phyloP scores from a whole-genome alignment of 2,797 vertebrate genomes.

The Masticophis lateralis region DNA sequence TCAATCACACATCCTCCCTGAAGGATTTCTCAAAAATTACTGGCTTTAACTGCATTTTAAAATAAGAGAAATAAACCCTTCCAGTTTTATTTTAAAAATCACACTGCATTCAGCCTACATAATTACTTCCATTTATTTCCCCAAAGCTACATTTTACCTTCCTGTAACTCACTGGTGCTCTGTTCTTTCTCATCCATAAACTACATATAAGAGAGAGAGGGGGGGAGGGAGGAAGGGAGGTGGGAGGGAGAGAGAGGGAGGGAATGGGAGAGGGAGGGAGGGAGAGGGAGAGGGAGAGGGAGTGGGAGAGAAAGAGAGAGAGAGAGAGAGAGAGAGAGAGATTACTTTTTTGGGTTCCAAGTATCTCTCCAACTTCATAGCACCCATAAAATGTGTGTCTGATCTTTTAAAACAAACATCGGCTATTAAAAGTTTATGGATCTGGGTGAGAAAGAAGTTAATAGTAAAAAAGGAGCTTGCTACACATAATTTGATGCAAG shows the following conservation, averaged over 20 bases:
- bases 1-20: neutral
- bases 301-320: no score
- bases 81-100: neutral
- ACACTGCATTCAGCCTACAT: neutral
- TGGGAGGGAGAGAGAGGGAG: rapidly evolving
- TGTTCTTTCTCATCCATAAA: neutral
- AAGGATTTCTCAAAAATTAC: neutral
- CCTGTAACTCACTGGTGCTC: neutral
- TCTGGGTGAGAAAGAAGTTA: neutral
- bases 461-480: neutral
- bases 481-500: neutral
- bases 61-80: neutral
- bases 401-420: neutral
- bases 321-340: neutral
- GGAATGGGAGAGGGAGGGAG: rapidly evolving
- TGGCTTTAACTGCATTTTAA: neutral
- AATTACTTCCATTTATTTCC: neutral
- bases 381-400: neutral
- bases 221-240: no score
- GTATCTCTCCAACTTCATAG: neutral
- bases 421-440: neutral
- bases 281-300: no score
- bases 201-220: neutral
- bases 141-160: neutral
- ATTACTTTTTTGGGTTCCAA: neutral